Conservation (phyloP, 2,113 vertebrate species). For the Tragulus kanchil region DNA sequence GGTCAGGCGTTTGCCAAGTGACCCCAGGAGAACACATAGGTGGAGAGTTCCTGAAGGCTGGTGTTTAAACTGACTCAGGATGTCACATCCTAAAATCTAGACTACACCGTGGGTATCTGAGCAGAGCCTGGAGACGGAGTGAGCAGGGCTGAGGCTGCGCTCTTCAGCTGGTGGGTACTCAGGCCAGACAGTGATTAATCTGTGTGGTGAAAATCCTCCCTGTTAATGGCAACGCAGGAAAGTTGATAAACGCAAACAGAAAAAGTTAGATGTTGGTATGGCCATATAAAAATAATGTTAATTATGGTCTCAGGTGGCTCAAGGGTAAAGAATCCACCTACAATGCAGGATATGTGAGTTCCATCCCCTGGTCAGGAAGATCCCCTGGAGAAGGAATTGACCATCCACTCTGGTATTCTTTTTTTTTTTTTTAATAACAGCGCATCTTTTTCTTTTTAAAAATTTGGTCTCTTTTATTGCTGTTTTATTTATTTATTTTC, state of each 20-base stretch:
- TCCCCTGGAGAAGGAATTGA: not conserved
- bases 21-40: not conserved
- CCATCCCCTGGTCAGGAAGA: not conserved
- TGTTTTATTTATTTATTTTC: no score
- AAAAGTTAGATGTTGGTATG: not conserved
- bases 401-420: not conserved
- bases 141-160: not conserved
- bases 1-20: rapidly evolving
- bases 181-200: not conserved
- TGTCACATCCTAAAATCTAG: not conserved
- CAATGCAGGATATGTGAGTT: not conserved
- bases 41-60: not conserved
- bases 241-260: not conserved
- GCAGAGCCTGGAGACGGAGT: not conserved
- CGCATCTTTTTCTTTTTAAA: no score
- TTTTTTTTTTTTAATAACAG: no score
- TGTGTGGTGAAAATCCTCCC: rapidly evolving
- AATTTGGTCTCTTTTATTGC: no score
- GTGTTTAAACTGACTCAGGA: not conserved
- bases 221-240: rapidly evolving
- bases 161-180: rapidly evolving
- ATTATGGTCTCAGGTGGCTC: not conserved
- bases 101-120: not conserved
- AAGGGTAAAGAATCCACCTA: not conserved
- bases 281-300: not conserved